These are phyloP conservation scores for Ceratothoa steindachneri DNA, from an alignment of 2,888 invertebrate genomes.

Conservation along the genomic window DNA sequence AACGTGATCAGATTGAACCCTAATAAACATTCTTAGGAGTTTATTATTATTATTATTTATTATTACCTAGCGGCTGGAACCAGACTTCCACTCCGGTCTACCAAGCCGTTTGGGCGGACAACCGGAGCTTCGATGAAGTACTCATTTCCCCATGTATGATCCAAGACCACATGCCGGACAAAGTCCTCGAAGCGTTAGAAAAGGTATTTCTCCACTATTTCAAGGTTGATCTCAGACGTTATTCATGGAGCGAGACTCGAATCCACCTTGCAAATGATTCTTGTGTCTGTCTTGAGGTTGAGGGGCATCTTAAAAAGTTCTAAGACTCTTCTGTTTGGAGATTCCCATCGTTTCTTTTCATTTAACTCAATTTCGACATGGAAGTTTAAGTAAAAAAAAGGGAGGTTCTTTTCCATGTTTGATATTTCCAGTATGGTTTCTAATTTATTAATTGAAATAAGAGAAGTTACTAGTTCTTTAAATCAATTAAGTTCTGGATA, in stretches of 20 bases:
- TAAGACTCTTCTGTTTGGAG: not conserved
- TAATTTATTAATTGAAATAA: too few relatives aligned
- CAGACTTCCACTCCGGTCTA: slow-evolving; percentile 66
- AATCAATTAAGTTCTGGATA: not conserved
- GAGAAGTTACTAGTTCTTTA: too few relatives aligned
- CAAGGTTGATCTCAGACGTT: too few relatives aligned
- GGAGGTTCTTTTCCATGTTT: too few relatives aligned
- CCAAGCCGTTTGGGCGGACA: slow-evolving; percentile 81
- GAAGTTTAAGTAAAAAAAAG: too few relatives aligned
- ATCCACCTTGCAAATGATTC: too few relatives aligned
- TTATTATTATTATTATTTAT: not conserved
- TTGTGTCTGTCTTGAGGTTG: too few relatives aligned
- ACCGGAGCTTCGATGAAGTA: slow-evolving; percentile 78
- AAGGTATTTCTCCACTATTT: slow-evolving; percentile 62
- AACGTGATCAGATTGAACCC: too few relatives aligned
- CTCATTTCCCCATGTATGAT: slow-evolving; percentile 83
- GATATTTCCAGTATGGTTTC: too few relatives aligned
- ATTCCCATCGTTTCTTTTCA: not conserved
- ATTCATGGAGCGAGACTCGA: too few relatives aligned
- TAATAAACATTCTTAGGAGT: slow-evolving; percentile 1
- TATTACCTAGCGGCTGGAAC: not conserved
- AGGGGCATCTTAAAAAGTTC: too few relatives aligned
- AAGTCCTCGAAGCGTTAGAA: slow-evolving; percentile 73
- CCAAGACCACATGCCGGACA: slow-evolving; percentile 87
- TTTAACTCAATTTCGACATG: not conserved